These are phyloP conservation scores for Bovichtus diacanthus DNA, from an alignment of 2,797 vertebrate genomes.

Conservation along the genomic window DNA sequence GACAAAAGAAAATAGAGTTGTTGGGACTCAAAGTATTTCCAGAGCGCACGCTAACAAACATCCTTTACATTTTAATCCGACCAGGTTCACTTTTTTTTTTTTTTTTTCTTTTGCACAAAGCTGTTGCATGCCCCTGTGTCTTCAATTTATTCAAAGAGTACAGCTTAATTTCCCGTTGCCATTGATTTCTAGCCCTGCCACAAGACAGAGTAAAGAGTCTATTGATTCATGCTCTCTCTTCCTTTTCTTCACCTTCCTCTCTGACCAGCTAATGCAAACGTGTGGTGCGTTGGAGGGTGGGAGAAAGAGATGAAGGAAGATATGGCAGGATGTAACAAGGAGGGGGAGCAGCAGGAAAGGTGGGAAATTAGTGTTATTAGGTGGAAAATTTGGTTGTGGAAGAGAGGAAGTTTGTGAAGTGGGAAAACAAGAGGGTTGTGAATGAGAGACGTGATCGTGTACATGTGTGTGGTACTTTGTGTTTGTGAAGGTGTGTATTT, in stretches of 20 bases:
- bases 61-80: constrained; percentile 66
- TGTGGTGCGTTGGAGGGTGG: constrained; percentile 3
- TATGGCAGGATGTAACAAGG: constrained; percentile 7
- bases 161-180: constrained; percentile 76
- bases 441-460: not conserved
- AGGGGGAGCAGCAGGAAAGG: not conserved
- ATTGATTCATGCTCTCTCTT: constrained; percentile 71
- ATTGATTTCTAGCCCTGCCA: constrained; percentile 76
- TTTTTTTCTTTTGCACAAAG: constrained; percentile 38
- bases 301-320: constrained; percentile 16
- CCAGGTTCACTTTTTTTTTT: constrained; percentile 50
- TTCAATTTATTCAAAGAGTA: constrained; percentile 79
- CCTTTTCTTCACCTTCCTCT: constrained; percentile 43
- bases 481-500: not conserved
- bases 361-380: constrained; percentile 21
- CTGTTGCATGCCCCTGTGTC: constrained; percentile 50
- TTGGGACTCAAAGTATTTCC: constrained; percentile 35
- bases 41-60: constrained; percentile 41
- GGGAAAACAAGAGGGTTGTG: constrained; percentile 4
- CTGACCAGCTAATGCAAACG: constrained; percentile 60
- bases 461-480: not conserved
- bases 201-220: constrained; percentile 68
- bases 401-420: constrained; percentile 26
- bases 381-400: constrained; percentile 11
- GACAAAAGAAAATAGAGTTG: constrained; percentile 29